A percentile compares a stretch with the other conserved stretches of the same genome.
Conservation (phyloP, 2,797 vertebrate species). For the Chelon auratus region DNA sequence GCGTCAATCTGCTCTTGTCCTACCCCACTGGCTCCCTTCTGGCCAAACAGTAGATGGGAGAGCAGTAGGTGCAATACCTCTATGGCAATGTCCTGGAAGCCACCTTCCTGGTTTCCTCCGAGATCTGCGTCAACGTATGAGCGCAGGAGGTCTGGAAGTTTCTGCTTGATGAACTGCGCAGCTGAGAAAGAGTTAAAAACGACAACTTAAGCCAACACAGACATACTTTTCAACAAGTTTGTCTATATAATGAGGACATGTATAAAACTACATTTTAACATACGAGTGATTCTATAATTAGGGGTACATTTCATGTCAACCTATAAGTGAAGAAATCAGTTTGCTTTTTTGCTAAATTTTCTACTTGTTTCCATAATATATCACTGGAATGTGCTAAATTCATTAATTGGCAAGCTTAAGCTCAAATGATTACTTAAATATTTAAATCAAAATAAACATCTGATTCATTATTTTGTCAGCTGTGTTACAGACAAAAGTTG, state of each 20-base stretch:
- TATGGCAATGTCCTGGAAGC: slow-evolving; percentile 99
- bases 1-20: slow-evolving; percentile 99
- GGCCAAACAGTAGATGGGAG: slow-evolving; percentile 99
- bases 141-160: slow-evolving; percentile 97
- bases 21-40: slow-evolving; percentile 98
- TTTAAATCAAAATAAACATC: no score
- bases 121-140: slow-evolving; percentile 99
- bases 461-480: no score
- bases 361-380: no score
- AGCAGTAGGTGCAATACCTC: slow-evolving; percentile 99
- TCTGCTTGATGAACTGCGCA: slow-evolving; percentile 99
- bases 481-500: no score
- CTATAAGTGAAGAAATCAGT: no score
- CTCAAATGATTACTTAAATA: no score
- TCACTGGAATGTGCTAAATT: no score
- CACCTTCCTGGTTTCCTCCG: slow-evolving; percentile 99
- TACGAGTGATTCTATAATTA: no score
- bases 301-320: no score
- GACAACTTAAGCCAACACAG: neutral
- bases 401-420: no score
- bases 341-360: no score
- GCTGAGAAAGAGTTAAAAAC: slow-evolving; percentile 77
- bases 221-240: neutral
- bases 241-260: neutral
- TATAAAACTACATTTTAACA: neutral